Conservation (phyloP, 2,113 vertebrate genomes). For the Megalops atlanticus region DNA sequence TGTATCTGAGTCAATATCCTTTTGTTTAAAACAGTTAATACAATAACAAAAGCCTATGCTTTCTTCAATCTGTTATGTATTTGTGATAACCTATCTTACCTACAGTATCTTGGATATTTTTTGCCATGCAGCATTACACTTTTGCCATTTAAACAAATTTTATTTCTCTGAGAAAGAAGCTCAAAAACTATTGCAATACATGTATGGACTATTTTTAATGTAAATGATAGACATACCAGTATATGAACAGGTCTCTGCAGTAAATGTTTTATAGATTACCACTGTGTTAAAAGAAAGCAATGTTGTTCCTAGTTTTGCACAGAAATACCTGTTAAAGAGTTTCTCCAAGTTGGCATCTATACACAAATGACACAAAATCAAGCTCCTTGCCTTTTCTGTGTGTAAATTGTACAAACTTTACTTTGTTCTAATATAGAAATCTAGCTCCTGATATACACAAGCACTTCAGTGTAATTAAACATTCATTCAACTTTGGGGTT, state of each 20-base stretch:
- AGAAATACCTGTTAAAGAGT: too few species aligned
- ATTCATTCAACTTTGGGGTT: slow-evolving; percentile 60
- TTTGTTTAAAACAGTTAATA: not conserved
- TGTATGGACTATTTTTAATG: too few species aligned
- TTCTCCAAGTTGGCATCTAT: too few species aligned
- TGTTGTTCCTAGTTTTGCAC: too few species aligned
- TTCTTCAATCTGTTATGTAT: not conserved
- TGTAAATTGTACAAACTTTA: not conserved
- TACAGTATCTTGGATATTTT: too few species aligned
- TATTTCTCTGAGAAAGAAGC: too few species aligned
- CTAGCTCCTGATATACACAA: slow-evolving; percentile 40
- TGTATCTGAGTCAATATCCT: not conserved
- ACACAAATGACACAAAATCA: not conserved
- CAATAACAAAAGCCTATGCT: not conserved
- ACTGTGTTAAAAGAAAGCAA: too few species aligned
- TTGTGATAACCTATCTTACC: not conserved
- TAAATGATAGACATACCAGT: too few species aligned
- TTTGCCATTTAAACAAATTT: not conserved
- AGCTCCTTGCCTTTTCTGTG: not conserved
- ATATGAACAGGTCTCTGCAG: too few species aligned
- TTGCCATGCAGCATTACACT: not conserved
- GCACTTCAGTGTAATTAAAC: slow-evolving; percentile 66
- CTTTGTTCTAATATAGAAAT: slow-evolving; percentile 26
- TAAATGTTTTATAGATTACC: too few species aligned
- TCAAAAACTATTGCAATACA: not conserved